Evolutionary conservation across 2,888 invertebrate species (phyloP), one percentile per base, ranked within the genome.

Genomic region (Torymus texanus): DNA sequence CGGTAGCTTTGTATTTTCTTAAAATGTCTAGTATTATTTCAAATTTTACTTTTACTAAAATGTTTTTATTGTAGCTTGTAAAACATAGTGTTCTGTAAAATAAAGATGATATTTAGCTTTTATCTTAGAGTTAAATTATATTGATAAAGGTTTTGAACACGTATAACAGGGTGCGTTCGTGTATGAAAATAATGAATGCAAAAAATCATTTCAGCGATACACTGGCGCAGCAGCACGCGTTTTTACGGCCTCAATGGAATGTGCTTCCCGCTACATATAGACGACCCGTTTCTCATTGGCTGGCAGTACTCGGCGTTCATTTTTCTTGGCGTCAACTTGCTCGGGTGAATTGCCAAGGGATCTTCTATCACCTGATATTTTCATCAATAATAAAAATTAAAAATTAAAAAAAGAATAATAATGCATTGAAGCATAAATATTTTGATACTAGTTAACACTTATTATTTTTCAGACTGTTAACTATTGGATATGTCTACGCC

Each of bases 301-400:
- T 95, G 94, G 94, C 91, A 94, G 85, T 95, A 94, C 85, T 94
- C 94, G 1, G 93, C 94, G 0, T 93, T 94, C 85, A 92, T 95
- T 81, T 94, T 94, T 85, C 90, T 95, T 41, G 94, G 94, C 18
- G 87, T 95, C 21, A 95, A 95, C 88, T 90, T 93, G 11, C 84
- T 92, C 50, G 91, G 94, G 92, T 92, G 87, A 87, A 29, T 56
- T 16, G 21, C 18, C 53, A 16, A 59, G 18, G 16, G 13, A 16
- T 5, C 29, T 29, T 66, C 18, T 2, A 21, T 21, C 21, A 5
- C 3, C 29, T 29, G 3, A 29, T 29, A 29, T 29, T 29, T 29
- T 29, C 3, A 29, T 29, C 3, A 29, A 29, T 29, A 5, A 29
- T 5, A 29, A 29, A 29, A 29, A 29, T 29, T 3, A 29, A 29